phyloP scores from a whole-genome alignment of 2,113 vertebrate species.

The Axis porcinus region DNA sequence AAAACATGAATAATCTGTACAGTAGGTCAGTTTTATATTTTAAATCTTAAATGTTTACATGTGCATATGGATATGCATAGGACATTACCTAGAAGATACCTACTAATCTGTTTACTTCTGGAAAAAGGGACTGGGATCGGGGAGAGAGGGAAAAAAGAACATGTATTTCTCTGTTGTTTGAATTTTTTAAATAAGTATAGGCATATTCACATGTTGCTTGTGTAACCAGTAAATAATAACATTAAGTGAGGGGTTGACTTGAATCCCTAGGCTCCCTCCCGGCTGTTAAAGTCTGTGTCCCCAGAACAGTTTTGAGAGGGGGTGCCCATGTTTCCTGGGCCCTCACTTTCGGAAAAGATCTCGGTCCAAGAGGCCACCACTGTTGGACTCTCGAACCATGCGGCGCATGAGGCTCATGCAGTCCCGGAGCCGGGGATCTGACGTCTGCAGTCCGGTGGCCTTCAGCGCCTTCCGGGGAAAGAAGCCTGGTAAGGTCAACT shows the following conservation, averaged over 20 bases:
- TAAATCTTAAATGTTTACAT: neutral
- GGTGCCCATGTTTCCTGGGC: neutral
- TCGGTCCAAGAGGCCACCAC: conserved; percentile 85
- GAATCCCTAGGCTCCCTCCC: neutral
- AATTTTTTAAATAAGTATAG: neutral
- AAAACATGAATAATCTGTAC: neutral
- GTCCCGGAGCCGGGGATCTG: conserved; percentile 87
- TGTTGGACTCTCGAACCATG: conserved; percentile 78
- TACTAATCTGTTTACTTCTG: conserved; percentile 16
- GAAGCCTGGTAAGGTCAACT: neutral
- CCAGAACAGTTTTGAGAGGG: neutral
- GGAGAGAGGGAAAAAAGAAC: neutral
- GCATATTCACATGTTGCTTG: neutral
- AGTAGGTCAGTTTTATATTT: neutral
- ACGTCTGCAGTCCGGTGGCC: conserved; percentile 85
- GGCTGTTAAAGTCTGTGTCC: neutral
- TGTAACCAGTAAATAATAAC: neutral
- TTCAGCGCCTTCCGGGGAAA: conserved; percentile 80
- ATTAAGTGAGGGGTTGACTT: neutral
- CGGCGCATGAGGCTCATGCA: conserved; percentile 83
- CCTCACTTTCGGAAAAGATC: conserved; percentile 88
- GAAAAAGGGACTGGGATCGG: neutral
- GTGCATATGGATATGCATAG: neutral
- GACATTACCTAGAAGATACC: neutral
- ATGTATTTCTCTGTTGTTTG: conserved; percentile 3